Conservation (phyloP, 2,888 invertebrate species). For the Cataglyphis altisquamis region DNA sequence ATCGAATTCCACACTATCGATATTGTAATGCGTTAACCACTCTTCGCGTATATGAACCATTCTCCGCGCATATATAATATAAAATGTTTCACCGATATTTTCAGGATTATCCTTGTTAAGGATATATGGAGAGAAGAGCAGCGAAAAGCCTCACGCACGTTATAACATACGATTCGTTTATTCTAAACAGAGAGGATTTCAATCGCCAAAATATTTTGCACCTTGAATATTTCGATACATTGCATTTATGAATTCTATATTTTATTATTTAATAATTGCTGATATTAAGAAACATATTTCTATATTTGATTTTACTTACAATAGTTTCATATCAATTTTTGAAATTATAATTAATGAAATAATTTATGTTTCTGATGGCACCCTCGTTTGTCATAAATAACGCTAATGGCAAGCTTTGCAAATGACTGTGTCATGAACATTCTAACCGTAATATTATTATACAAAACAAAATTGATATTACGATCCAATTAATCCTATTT, state of each 20-base stretch:
- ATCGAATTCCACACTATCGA: slow-evolving; percentile 52
- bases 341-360: not conserved
- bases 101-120: not conserved
- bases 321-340: not conserved
- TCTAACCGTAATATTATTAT: not conserved
- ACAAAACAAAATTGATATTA: slow-evolving; percentile 7
- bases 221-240: not conserved
- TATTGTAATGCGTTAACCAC: slow-evolving; percentile 32
- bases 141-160: not conserved
- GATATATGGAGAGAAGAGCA: not conserved
- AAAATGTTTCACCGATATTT: slow-evolving; percentile 9
- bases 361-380: not conserved
- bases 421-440: not conserved
- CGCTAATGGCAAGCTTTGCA: not conserved
- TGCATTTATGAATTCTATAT: not conserved
- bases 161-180: not conserved
- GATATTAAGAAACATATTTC: not conserved
- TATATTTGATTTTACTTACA: not conserved
- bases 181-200: not conserved
- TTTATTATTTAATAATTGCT: not conserved
- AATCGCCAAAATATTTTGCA: not conserved
- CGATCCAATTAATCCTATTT: slow-evolving; percentile 17
- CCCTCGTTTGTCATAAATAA: not conserved
- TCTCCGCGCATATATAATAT: not conserved
- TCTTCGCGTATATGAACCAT: not conserved